Base-by-base conservation (phyloP, 2,888 invertebrate genomes). In the Pteria penguin region DNA sequence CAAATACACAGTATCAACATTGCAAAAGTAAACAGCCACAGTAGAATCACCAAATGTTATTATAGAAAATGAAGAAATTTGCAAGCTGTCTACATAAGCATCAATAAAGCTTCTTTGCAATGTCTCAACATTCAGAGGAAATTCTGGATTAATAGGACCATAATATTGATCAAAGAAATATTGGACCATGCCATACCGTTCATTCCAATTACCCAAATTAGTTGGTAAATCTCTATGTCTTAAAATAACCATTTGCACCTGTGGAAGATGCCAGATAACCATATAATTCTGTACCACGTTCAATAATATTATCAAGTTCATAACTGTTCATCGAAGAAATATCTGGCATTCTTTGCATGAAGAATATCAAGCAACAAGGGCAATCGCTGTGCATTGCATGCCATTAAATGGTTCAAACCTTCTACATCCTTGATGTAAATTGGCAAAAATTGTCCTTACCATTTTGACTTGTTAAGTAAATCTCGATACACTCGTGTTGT, bases 361-460 rank as follows among this genome's bases (percentile, higher is more conserved):
- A 70, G 33, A 45, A 60, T 8, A 70, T 27, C 26, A 70, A 29
- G 69, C 69, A 58, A 70, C 57, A 36, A 60, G 60, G 60, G 61
- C 58, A 26, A 69, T 69, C 26, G 69, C 69, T 60, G 69, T 69
- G 36, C 60, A 69, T 55, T 60, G 69, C 45, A 69, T 45, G 27
- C 69, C 69, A 58, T 57, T 70, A 36, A 36, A 70, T 11, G 29
- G 69, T 52, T 58, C 55, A 45, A 70, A 70, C 14, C 33, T 36
- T 22, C 27, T 33, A 33, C 69, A 69, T 8, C 69, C 69, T 60
- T 69, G 69, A 33, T 69, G 69, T 27, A 32, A 33, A 69, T 69
- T 69, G 54, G 69, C 69, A 36, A 36, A 36, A 11, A 36, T 5
- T 11, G 8, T 14, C 14, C 45, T 36, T 36, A 36, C 45, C 45